Conservation (phyloP, 1,140 invertebrate genomes). For the Trachymyrmex cornetzi region DNA sequence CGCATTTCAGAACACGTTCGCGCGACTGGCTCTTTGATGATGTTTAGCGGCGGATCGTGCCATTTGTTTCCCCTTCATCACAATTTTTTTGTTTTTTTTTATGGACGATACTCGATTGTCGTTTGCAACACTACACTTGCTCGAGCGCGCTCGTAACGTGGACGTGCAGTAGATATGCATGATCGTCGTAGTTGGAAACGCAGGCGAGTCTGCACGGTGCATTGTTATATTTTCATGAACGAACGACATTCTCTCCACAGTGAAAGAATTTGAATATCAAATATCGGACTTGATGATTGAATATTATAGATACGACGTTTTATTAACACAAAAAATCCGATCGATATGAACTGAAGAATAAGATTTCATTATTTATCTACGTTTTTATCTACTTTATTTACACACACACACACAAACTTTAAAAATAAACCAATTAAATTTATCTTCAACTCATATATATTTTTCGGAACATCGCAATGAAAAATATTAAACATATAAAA, state of each 20-base stretch:
- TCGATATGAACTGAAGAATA: neutral
- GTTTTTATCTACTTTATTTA: neutral
- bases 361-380: neutral
- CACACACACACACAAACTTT: no score
- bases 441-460: neutral
- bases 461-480: neutral
- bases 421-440: constrained; percentile 17
- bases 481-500: constrained; percentile 2
- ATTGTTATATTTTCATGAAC: constrained; percentile 10
- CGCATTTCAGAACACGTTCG: neutral
- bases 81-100: constrained; percentile 34
- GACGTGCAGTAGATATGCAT: neutral
- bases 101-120: constrained; percentile 22
- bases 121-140: constrained; percentile 1
- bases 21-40: constrained; percentile 37
- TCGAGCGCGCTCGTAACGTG: neutral
- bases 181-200: neutral
- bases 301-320: neutral
- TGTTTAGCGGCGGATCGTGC: constrained; percentile 13
- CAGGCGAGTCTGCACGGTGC: neutral
- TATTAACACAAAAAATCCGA: neutral
- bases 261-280: constrained; percentile 19
- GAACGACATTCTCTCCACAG: neutral
- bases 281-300: neutral
- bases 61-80: constrained; percentile 26